These are phyloP conservation scores for Chaenogobius annularis DNA, from an alignment of 2,113 vertebrate genomes.

Conservation along the genomic window DNA sequence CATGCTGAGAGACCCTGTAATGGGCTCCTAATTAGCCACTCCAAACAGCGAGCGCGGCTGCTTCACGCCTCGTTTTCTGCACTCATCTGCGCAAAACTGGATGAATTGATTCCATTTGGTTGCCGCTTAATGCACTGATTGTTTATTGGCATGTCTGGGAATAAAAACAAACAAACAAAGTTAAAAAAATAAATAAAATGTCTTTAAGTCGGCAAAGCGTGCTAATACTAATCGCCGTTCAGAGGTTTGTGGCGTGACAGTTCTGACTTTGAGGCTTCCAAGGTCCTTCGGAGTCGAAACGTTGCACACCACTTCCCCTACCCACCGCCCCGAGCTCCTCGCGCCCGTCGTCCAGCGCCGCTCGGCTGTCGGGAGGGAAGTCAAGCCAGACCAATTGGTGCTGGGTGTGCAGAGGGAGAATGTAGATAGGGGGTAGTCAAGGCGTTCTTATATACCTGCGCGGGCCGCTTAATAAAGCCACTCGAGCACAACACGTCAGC, in stretches of 20 bases:
- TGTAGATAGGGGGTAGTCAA: conserved; percentile 36
- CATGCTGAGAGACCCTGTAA: conserved; percentile 74
- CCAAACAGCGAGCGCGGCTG: conserved; percentile 69
- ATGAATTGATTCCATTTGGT: conserved; percentile 78
- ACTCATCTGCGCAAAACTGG: conserved; percentile 74
- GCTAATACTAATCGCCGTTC: conserved; percentile 57
- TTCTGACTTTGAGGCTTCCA: conserved; percentile 52
- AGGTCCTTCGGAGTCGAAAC: conserved; percentile 16
- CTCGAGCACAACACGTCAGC: conserved; percentile 46
- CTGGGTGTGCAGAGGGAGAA: conserved; percentile 24
- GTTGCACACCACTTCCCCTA: neutral
- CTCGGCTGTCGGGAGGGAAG: conserved; percentile 62
- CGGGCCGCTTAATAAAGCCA: conserved; percentile 69
- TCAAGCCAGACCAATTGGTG: conserved; percentile 69
- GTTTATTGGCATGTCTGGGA: conserved; percentile 68
- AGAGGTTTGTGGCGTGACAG: conserved; percentile 23
- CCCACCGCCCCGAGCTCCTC: conserved; percentile 10
- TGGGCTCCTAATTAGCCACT: conserved; percentile 75
- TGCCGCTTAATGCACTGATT: conserved; percentile 72
- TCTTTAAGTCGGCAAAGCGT: conserved; percentile 48
- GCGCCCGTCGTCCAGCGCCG: conserved; percentile 36
- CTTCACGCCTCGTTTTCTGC: conserved; percentile 77
- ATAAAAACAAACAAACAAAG: conserved; percentile 62
- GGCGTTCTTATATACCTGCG: conserved; percentile 56
- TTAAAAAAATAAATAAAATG: conserved; percentile 44